phyloP scores from a whole-genome alignment of 2,797 vertebrate genomes.

The Pipistrellus pygmaeus region DNA sequence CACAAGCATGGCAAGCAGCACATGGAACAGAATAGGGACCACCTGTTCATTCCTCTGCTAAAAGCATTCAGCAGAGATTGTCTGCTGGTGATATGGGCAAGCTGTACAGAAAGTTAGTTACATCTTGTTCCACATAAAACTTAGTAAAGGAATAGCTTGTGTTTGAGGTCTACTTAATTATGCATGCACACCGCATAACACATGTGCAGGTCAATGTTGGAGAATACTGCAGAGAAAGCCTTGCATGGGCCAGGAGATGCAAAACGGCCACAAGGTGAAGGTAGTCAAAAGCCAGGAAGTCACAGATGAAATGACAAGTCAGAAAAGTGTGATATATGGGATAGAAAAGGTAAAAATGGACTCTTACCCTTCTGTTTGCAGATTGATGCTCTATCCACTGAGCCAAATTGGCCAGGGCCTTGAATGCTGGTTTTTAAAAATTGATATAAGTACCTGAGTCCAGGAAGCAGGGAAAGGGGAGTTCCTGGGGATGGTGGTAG shows the following conservation, averaged over 20 bases:
- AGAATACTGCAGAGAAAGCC: background rate
- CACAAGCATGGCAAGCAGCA: background rate
- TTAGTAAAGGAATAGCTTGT: background rate
- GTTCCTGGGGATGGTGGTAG: too few species aligned
- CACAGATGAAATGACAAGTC: background rate
- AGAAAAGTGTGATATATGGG: background rate
- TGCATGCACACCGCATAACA: background rate
- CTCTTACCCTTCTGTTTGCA: background rate
- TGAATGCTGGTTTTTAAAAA: too few species aligned
- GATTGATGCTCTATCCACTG: too few species aligned
- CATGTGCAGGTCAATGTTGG: too few species aligned
- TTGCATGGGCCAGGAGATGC: background rate
- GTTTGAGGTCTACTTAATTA: background rate
- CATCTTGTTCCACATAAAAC: background rate
- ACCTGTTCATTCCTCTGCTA: background rate
- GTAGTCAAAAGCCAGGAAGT: background rate
- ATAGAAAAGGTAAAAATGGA: background rate
- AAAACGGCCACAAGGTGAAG: background rate
- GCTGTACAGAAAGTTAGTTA: background rate
- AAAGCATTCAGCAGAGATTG: background rate
- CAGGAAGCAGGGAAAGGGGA: too few species aligned
- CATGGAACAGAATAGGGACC: background rate
- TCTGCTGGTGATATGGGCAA: background rate
- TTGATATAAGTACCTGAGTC: too few species aligned
- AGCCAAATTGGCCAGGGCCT: too few species aligned